Evolutionary conservation across 2,113 vertebrate genomes (phyloP).

Genomic region (Rafetus swinhoei): DNA sequence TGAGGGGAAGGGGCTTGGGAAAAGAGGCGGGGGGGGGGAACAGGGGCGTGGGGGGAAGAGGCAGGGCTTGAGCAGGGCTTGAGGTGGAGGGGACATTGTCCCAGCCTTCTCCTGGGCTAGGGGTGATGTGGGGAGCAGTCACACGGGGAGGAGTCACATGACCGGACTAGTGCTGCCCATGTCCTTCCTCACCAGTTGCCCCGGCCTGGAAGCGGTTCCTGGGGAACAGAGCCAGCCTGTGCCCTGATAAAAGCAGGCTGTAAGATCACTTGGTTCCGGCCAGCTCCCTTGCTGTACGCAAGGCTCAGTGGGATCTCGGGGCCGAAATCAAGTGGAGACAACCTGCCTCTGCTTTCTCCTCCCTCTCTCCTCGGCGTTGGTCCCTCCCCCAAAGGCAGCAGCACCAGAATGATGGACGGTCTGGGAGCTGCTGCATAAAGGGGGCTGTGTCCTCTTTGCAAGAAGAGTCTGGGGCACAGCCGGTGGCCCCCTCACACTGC

Average conservation of each 20-base stretch:
- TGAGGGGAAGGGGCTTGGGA: too few species aligned
- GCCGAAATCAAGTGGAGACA: background rate
- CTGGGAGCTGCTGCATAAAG: background rate
- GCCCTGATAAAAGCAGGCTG: background rate
- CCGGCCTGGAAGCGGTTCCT: background rate
- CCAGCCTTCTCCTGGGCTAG: too few species aligned
- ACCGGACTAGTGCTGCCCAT: too few species aligned
- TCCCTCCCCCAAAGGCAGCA: background rate
- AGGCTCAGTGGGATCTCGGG: background rate
- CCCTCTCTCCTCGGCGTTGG: background rate
- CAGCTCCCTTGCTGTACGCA: background rate
- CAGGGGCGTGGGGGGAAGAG: too few species aligned
- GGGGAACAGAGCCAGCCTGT: background rate
- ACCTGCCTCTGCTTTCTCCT: background rate
- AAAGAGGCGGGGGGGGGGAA: too few species aligned
- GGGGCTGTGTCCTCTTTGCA: background rate
- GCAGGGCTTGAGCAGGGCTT: too few species aligned
- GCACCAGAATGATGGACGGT: background rate
- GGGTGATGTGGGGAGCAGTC: too few species aligned
- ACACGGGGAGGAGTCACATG: too few species aligned
- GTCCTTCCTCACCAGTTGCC: too few species aligned
- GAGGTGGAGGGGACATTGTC: too few species aligned
- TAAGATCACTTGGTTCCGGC: background rate
- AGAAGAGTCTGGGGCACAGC: background rate
- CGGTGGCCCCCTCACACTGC: background rate